These are phyloP conservation scores for Pterobdella sp. DNA, from an alignment of 2,888 invertebrate genomes.

Conservation along the genomic window DNA sequence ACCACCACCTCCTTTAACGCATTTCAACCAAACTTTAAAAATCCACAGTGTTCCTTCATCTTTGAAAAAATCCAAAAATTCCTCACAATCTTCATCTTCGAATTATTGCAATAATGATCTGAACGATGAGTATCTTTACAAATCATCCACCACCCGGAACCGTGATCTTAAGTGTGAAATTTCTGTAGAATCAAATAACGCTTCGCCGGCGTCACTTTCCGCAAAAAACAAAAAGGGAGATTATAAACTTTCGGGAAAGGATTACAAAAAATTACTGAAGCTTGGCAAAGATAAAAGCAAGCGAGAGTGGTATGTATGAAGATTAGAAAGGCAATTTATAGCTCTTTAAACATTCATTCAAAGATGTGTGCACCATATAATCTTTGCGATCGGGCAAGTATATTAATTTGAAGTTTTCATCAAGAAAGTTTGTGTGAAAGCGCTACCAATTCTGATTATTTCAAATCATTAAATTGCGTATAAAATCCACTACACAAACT, in stretches of 20 bases:
- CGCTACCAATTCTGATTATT: too few species aligned
- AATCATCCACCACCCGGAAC: background rate
- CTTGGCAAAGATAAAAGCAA: background rate
- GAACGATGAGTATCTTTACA: background rate
- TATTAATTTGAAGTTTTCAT: too few species aligned
- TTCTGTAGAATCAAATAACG: background rate
- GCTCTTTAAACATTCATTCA: too few species aligned
- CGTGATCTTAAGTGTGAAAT: background rate
- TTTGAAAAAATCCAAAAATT: background rate
- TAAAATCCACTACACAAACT: too few species aligned
- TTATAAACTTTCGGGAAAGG: background rate
- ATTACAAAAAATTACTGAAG: constrained; percentile 1
- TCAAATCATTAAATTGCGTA: too few species aligned
- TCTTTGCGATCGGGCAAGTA: too few species aligned
- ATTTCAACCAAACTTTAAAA: background rate
- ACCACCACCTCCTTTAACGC: background rate
- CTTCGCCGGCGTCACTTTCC: background rate
- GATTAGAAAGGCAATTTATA: background rate
- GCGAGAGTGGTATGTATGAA: constrained; percentile 27
- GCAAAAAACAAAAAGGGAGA: background rate
- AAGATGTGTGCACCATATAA: too few species aligned
- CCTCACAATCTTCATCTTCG: background rate
- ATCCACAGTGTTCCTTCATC: background rate
- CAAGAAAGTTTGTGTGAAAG: too few species aligned
- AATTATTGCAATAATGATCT: background rate